Base-by-base conservation (phyloP, 2,797 vertebrate species). In the Phyllotis vaccarum region DNA sequence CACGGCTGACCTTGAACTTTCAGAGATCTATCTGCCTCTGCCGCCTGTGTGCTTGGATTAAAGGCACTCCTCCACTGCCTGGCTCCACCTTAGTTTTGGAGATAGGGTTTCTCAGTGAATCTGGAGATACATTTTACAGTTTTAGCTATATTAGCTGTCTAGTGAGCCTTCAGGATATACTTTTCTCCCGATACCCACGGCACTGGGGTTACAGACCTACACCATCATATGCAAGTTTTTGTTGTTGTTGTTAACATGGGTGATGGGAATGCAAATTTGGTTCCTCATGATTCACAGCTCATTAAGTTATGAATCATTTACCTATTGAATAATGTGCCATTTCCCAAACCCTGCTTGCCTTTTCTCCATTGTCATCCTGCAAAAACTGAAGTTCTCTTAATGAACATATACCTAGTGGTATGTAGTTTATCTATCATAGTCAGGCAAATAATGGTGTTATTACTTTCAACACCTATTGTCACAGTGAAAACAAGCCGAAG, bases 371-470 rank as follows among this genome's bases (percentile, higher is more conserved):
- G 79, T 13, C 54, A 22, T 66, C 16, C 70, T 82, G 6, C 40
- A 31, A 81, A 79, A 56, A 29, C 1, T 21, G 43, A 72, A n/a
- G 40, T 80, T 94, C 52, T 85, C n/a, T 88, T 43, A 68, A 22
- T 79, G 62, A 90, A 14, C 24, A 40, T 43, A 40, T 72, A 89
- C 16, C 7, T 6, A 14, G 13, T 80, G 52, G 24, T 6, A 17
- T 10, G 16, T 5, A 1, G 10, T n/a, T 22, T 49, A 46, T 70
- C 70, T 7, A 1, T 34, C 24, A 14, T 12, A 2, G 1, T 19
- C 22, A 29, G 24, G 19, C 56, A 34, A 56, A 60, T 10, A 8
- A 21, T 21, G 3, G 1, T 5, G 2, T 66, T 22, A 27, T 34
- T 16, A 13, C 46, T 72, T 56, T 76, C 54, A 72, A 52, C 2